Conservation (phyloP, 2,888 invertebrate genomes). For the Eutolmus rufibarbis region DNA sequence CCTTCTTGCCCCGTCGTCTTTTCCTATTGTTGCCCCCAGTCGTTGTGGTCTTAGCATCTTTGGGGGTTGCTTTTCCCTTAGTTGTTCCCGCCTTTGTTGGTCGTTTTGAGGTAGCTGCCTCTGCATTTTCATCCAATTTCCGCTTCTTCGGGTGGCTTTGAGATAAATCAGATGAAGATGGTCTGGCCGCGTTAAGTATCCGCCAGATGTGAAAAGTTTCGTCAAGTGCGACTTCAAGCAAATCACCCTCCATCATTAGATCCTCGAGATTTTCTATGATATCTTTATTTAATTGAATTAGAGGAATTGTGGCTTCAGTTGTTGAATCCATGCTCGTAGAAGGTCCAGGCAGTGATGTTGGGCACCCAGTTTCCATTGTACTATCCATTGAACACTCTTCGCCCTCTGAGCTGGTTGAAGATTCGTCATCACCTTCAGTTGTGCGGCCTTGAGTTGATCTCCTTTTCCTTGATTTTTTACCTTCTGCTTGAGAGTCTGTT, state of each 20-base stretch:
- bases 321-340: slow-evolving; percentile 47
- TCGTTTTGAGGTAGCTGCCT: slow-evolving; percentile 11
- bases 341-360: slow-evolving; percentile 31
- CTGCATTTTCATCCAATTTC: slow-evolving; percentile 44
- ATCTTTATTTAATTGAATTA: slow-evolving; percentile 57
- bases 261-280: slow-evolving; percentile 72
- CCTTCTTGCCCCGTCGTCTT: slow-evolving; percentile 42
- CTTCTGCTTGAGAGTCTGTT: background rate
- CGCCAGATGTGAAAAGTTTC: slow-evolving; percentile 85
- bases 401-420: slow-evolving; percentile 25
- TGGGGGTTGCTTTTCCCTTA: slow-evolving; percentile 40
- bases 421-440: slow-evolving; percentile 15
- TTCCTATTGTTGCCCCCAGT: background rate
- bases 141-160: slow-evolving; percentile 50
- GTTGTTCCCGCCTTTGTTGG: slow-evolving; percentile 28
- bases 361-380: slow-evolving; percentile 49
- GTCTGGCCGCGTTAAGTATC: slow-evolving; percentile 71
- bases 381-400: slow-evolving; percentile 38
- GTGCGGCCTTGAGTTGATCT: background rate
- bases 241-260: slow-evolving; percentile 89
- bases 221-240: slow-evolving; percentile 85
- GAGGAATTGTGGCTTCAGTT: slow-evolving; percentile 33
- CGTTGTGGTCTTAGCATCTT: slow-evolving; percentile 10
- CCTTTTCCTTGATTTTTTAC: background rate
- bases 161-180: slow-evolving; percentile 59